Evolutionary conservation across 2,888 invertebrate species (phyloP), one percentile per base, ranked within the genome.

Genomic region (Coenonympha glycerion): DNA sequence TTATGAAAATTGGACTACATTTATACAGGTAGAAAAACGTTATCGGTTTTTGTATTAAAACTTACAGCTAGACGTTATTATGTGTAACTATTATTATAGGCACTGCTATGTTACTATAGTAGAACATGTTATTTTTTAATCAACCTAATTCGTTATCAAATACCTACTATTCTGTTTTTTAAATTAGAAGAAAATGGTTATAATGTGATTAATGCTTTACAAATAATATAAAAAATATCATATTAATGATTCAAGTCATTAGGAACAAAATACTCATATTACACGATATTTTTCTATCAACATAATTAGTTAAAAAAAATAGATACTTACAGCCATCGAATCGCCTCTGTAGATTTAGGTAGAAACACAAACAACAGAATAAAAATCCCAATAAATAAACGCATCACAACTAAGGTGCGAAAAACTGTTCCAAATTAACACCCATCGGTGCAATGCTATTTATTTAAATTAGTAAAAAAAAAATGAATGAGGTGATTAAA

Each of bases 341-440:
- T 86, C 63, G 80, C 86, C 65, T 83, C 71, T 44, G 78, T 69
- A 6, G 82, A 75, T 63, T 72, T 75, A 54, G 81, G 79, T 60
- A 85, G 75, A 77, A 86, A 84, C 77, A 87, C 81, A 79, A 86
- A 84, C 66, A 85, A 83, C 64, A 83, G 78, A 80, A 84, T 67
- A 52, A 73, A 71, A 71, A 83, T 69, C 75, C 78, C 77, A 72
- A 77, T 62, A 74, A 71, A 79, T 71, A 64, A 78, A 70, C 82
- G 85, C 86, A 86, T 86, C 76, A 80, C 80, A 78, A 54, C 46
- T 34, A 48, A 49, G 48, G 46, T 28, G 21, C 39, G 46, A 15
- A 24, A 15, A 34, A 42, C 47, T 18, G 37, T 50, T 47, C 44
- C 41, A 47, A 51, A 47, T 11, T 40, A 44, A 13, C 3, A 39